phyloP scores from a whole-genome alignment of 2,888 invertebrate genomes.

The Crioceris asparagi region DNA sequence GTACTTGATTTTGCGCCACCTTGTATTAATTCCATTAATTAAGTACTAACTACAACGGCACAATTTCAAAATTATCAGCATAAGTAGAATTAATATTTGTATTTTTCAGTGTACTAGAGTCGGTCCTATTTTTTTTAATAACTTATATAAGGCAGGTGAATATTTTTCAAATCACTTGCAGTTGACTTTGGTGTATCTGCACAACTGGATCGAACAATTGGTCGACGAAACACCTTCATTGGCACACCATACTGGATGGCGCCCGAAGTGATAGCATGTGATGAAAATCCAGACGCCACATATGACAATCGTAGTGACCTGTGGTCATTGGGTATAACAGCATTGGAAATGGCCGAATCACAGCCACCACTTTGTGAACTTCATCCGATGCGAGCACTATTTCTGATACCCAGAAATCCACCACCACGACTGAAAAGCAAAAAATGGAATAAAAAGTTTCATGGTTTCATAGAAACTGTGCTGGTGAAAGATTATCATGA shows the following conservation, averaged over 20 bases:
- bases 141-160: no score
- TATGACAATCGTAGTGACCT: constrained; percentile 95
- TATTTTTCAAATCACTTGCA: no score
- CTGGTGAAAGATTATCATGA: constrained; percentile 96
- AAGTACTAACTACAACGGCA: no score
- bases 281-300: constrained; percentile 99
- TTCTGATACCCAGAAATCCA: constrained; percentile 96
- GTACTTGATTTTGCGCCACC: no score
- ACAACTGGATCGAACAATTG: constrained; percentile 97
- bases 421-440: constrained; percentile 96
- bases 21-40: no score
- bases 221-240: constrained; percentile 96
- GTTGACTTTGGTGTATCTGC: constrained; percentile 99
- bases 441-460: constrained; percentile 97
- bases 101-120: no score
- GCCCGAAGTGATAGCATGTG: constrained; percentile 98
- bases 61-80: no score
- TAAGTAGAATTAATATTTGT: no score
- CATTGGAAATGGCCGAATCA: constrained; percentile 99
- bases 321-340: constrained; percentile 92
- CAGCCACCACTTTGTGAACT: constrained; percentile 98
- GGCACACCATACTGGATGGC: constrained; percentile 99
- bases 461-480: constrained; percentile 96
- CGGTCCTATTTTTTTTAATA: no score
- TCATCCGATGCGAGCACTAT: constrained; percentile 98